A percentile compares a stretch with the other conserved stretches of the same genome.
Evolutionary conservation across 1,140 invertebrate genomes (phyloP).

Genomic region (Brachionus rotundiformis): DNA sequence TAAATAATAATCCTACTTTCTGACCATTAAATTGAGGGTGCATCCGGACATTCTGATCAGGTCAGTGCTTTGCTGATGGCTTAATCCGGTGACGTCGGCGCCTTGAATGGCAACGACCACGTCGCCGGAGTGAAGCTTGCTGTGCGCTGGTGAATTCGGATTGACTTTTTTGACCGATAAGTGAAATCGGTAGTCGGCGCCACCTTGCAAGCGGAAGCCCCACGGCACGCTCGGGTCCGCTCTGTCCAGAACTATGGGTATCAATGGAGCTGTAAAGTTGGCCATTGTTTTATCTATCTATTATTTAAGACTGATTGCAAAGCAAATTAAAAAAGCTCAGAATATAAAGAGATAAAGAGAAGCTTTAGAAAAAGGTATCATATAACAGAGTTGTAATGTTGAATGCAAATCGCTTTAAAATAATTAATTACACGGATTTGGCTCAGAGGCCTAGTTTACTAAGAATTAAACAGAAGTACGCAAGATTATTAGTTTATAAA

Average conservation of each 20-base stretch:
- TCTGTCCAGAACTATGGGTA: constrained; percentile 28
- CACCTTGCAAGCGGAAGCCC: constrained; percentile 47
- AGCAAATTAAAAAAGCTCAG: not conserved
- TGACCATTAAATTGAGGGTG: constrained; percentile 21
- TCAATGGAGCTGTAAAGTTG: constrained; percentile 36
- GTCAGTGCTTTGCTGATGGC: constrained; percentile 41
- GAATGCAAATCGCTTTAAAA: constrained; percentile 2
- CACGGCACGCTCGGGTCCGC: constrained; percentile 35
- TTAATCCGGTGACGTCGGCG: not conserved
- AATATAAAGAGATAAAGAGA: not conserved
- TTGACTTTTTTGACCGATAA: constrained; percentile 47
- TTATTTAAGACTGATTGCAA: not conserved
- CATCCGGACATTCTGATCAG: constrained; percentile 43
- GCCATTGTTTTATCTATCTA: constrained; percentile 5
- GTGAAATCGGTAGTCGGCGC: constrained; percentile 31
- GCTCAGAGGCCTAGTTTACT: not conserved
- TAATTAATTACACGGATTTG: constrained; percentile 14
- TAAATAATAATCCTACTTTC: constrained; percentile 39
- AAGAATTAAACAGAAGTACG: not conserved
- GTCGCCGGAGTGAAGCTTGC: constrained; percentile 31
- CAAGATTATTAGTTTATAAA: constrained; percentile 1
- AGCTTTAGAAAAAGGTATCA: constrained; percentile 19
- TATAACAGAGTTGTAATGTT: constrained; percentile 7
- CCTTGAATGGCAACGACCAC: constrained; percentile 46
- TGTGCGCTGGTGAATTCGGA: constrained; percentile 40